Percentiles rank a stretch among this genome's conserved stretches.
phyloP scores from a whole-genome alignment of 2,113 vertebrate genomes.

The Chinchilla lanigera region DNA sequence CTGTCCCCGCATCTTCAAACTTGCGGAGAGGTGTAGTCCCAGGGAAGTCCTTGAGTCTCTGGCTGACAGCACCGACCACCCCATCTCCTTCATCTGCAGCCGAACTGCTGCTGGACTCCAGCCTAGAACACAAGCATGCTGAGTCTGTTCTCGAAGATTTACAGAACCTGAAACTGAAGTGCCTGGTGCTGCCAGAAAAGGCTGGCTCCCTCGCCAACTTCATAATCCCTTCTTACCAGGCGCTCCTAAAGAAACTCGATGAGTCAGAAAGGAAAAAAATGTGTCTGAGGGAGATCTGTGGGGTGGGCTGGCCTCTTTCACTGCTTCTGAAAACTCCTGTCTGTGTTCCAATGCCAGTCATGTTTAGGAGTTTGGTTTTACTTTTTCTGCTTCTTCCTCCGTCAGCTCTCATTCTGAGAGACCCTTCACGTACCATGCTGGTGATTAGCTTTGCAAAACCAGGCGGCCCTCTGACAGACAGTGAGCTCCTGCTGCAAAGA shows the following conservation, averaged over 20 bases:
- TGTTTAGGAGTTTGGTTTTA: not conserved
- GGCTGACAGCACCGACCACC: slow-evolving; percentile 29
- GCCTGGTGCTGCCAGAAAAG: slow-evolving; percentile 66
- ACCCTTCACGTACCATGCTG: slow-evolving; percentile 27
- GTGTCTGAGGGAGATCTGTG: slow-evolving; percentile 26
- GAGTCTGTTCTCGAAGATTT: slow-evolving; percentile 67
- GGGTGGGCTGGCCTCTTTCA: slow-evolving; percentile 23
- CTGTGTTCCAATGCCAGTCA: not conserved
- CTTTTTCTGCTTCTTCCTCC: slow-evolving; percentile 26
- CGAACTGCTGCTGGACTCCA: slow-evolving; percentile 51
- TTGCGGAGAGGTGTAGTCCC: slow-evolving; percentile 60
- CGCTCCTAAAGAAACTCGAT: slow-evolving; percentile 64
- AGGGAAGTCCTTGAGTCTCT: slow-evolving; percentile 63
- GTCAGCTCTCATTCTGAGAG: slow-evolving; percentile 3
- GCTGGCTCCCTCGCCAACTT: slow-evolving; percentile 61
- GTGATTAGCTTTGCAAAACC: slow-evolving; percentile 20
- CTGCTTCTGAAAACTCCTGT: slow-evolving; percentile 42
- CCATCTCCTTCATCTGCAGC: slow-evolving; percentile 44
- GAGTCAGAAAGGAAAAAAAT: slow-evolving; percentile 75
- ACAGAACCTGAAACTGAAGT: slow-evolving; percentile 67
- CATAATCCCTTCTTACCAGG: slow-evolving; percentile 74
- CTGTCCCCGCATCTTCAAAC: slow-evolving; percentile 61
- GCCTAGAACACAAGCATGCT: slow-evolving; percentile 53
- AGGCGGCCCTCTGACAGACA: not conserved
- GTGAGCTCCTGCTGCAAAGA: slow-evolving; percentile 34